Evolutionary conservation across 2,797 vertebrate species (phyloP).

Genomic region (Cirrhinus mrigala): DNA sequence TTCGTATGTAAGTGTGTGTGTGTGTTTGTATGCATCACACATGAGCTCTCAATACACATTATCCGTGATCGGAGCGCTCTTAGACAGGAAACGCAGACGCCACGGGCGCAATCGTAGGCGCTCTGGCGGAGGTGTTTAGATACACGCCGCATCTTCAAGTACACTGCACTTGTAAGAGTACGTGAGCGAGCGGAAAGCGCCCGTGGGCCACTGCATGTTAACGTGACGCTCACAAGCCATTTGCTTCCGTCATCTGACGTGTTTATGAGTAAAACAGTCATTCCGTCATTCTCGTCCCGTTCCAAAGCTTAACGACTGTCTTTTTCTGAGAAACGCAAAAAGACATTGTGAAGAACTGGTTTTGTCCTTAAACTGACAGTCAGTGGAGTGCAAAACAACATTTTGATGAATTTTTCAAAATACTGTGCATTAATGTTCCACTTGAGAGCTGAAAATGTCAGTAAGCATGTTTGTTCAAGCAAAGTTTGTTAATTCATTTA

Average conservation of each 20-base stretch:
- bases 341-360: not conserved
- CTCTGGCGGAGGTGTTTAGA: conserved; percentile 10
- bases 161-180: not conserved
- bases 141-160: not conserved
- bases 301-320: not conserved
- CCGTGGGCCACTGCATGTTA: not conserved
- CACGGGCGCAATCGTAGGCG: conserved; percentile 9
- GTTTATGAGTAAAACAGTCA: not conserved
- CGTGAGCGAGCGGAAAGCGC: not conserved
- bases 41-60: conserved; percentile 32
- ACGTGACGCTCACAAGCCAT: not conserved
- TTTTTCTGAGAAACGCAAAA: not conserved
- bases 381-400: not conserved
- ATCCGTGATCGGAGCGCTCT: conserved; percentile 45
- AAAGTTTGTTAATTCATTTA: no score
- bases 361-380: not conserved
- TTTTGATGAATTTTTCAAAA: not conserved
- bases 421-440: not conserved
- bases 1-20: not conserved
- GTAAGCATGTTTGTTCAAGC: no score
- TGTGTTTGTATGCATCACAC: conserved; percentile 34
- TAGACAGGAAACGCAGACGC: not conserved
- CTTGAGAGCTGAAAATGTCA: no score
- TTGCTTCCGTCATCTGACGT: not conserved
- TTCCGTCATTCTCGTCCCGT: not conserved